Evolutionary conservation across 2,888 invertebrate species (phyloP).

Genomic region (Acanthosoma haemorrhoidale): DNA sequence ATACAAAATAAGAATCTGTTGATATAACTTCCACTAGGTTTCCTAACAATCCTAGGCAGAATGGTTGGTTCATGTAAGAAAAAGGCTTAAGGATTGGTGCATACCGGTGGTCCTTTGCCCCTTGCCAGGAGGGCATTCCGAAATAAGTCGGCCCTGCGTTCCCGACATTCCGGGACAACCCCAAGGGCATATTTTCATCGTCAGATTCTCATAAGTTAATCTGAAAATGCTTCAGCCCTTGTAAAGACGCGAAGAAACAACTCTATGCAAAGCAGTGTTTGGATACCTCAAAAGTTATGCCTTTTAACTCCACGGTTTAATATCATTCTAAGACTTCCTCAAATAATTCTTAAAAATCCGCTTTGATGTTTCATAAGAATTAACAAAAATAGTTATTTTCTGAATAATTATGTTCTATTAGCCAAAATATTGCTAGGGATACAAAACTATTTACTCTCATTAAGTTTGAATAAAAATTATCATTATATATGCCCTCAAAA

Average conservation of each 20-base stretch:
- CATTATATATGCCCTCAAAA: no score
- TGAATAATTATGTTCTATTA: no score
- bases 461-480: no score
- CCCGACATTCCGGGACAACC: not conserved
- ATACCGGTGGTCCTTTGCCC: not conserved
- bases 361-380: not conserved
- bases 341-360: not conserved
- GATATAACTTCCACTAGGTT: no score
- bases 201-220: conserved; percentile 9
- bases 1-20: no score
- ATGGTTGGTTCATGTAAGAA: not conserved
- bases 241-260: conserved; percentile 10
- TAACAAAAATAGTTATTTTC: no score
- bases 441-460: no score
- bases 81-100: not conserved
- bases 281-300: not conserved
- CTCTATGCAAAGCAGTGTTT: not conserved
- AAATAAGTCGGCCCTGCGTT: conserved; percentile 2
- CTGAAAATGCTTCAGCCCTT: conserved; percentile 12
- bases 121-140: not conserved
- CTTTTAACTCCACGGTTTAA: not conserved
- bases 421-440: no score
- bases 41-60: not conserved
- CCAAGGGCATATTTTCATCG: conserved; percentile 6
- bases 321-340: not conserved